phyloP scores from a whole-genome alignment of 2,797 vertebrate species.

The Melopsittacus undulatus region DNA sequence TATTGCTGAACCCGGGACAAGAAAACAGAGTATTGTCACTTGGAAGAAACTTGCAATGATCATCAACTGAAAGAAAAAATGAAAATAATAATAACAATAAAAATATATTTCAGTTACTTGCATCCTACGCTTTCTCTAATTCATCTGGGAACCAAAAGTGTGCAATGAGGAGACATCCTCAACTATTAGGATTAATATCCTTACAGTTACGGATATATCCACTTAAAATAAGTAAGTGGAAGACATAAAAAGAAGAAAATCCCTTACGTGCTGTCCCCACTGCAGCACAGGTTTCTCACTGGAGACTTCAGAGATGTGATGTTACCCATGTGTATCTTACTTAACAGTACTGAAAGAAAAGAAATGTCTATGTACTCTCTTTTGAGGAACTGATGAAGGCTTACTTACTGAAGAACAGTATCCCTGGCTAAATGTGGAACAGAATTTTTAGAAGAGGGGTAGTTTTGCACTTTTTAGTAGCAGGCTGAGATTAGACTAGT shows the following conservation, averaged over 20 bases:
- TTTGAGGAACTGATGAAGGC: background rate
- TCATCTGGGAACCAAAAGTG: background rate
- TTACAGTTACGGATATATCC: background rate
- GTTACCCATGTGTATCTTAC: background rate
- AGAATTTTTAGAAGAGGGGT: background rate
- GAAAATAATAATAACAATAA: too few species aligned
- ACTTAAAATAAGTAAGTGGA: background rate
- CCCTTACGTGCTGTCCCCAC: background rate
- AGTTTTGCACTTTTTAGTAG: background rate
- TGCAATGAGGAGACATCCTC: background rate
- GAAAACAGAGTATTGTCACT: background rate
- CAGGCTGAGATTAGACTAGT: background rate
- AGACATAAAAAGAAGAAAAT: background rate
- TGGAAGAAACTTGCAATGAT: background rate
- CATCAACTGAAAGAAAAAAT: background rate
- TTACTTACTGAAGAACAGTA: background rate
- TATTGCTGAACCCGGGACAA: too few species aligned
- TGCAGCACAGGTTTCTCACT: background rate
- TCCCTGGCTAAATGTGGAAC: background rate
- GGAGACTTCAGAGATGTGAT: rapidly evolving
- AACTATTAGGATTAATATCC: background rate
- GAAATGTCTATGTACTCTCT: rapidly evolving
- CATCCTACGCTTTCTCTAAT: background rate
- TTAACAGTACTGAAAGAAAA: background rate
- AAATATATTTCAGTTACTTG: background rate